Evolutionary conservation across 35 echinoderm and acorn worm species (phyloP).

Genomic region (Heliocidaris erythrogramma): DNA sequence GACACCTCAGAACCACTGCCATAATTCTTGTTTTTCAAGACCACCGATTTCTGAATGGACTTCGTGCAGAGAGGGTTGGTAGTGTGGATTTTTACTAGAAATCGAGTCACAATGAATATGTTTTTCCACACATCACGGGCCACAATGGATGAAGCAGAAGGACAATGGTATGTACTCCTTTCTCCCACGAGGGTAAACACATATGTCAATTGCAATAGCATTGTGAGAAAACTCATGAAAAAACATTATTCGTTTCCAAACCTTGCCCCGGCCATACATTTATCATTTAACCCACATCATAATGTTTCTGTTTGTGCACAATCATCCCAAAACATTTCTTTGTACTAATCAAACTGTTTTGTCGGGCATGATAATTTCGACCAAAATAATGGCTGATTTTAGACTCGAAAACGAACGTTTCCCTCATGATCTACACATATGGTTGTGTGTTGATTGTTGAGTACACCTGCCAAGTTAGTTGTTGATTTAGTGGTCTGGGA

Average conservation of each 20-base stretch:
- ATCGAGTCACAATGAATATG: background rate
- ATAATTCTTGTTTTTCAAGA: background rate
- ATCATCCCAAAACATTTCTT: too few species aligned
- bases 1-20: background rate
- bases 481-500: background rate
- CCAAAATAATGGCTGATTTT: background rate
- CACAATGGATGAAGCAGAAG: background rate
- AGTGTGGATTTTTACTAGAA: background rate
- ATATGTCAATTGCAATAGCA: background rate
- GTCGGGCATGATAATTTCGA: background rate
- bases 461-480: background rate
- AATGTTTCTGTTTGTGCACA: too few species aligned
- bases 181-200: background rate
- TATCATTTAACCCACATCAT: too few species aligned
- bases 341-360: background rate
- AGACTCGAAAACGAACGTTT: background rate
- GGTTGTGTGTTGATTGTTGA: background rate
- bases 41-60: background rate
- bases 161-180: background rate
- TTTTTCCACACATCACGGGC: background rate
- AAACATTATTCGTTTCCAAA: background rate
- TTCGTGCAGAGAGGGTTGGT: background rate
- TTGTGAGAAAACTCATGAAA: background rate
- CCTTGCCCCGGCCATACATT: too few species aligned
- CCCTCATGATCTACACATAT: background rate